Evolutionary conservation across 2,888 invertebrate genomes (phyloP).

Genomic region (Matsumyia berberina): DNA sequence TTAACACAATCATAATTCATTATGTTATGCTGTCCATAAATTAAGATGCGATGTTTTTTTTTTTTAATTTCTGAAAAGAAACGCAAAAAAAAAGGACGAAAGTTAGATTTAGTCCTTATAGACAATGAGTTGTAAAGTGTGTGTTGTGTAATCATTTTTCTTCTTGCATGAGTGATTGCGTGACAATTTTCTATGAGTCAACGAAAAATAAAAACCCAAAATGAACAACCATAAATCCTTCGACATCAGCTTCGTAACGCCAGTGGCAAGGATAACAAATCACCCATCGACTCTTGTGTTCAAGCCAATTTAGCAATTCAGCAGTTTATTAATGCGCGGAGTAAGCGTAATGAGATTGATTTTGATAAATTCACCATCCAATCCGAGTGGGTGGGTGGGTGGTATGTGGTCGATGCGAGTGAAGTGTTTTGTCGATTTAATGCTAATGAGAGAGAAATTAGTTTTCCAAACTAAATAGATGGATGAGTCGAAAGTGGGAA

Average conservation of each 20-base stretch:
- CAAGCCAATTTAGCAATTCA: constrained; percentile 35
- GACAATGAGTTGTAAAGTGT: neutral
- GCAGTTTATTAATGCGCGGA: constrained; percentile 36
- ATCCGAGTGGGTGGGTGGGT: neutral
- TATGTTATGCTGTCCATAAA: constrained; percentile 23
- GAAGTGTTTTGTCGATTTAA: constrained; percentile 36
- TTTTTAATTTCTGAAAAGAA: constrained; percentile 49
- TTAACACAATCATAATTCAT: constrained; percentile 37
- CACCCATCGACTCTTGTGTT: constrained; percentile 15
- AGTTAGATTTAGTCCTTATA: neutral
- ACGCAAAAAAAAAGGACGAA: neutral
- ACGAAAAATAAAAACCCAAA: neutral
- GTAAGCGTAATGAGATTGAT: constrained; percentile 34
- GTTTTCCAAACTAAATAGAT: constrained; percentile 22
- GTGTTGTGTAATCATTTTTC: neutral
- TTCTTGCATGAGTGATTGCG: constrained; percentile 21
- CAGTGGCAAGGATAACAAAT: constrained; percentile 26
- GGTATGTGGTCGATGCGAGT: constrained; percentile 1
- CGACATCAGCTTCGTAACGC: neutral
- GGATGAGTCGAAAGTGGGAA: neutral
- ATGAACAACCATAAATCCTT: constrained; percentile 21
- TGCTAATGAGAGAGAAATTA: constrained; percentile 41
- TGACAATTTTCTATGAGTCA: constrained; percentile 42
- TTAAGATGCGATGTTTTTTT: neutral
- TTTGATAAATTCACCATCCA: constrained; percentile 41